These are phyloP conservation scores for Eolophus roseicapilla DNA, from an alignment of 2,113 vertebrate species.

Conservation along the genomic window DNA sequence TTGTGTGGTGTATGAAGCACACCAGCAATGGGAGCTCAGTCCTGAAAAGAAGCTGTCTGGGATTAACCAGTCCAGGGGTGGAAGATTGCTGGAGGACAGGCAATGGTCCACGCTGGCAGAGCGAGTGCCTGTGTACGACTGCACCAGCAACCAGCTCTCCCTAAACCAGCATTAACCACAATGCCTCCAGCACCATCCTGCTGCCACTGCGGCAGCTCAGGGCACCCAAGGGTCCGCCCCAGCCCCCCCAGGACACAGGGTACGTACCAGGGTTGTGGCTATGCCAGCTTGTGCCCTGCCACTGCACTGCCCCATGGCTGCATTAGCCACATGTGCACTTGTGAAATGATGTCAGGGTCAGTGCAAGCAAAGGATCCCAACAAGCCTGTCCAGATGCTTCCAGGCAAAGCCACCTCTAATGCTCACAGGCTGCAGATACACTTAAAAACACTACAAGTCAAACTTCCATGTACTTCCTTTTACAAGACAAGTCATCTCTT, in stretches of 20 bases:
- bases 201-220: neutral
- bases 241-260: rapidly evolving
- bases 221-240: neutral
- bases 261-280: neutral
- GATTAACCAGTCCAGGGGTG: neutral
- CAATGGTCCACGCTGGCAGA: neutral
- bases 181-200: neutral
- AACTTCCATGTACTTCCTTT: neutral
- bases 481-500: neutral
- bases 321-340: neutral
- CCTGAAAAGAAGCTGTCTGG: neutral
- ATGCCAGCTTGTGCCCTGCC: neutral
- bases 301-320: neutral
- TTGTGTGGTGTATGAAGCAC: rapidly evolving
- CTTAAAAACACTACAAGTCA: neutral
- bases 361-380: neutral
- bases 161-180: neutral
- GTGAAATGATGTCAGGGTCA: neutral
- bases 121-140: neutral
- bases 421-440: neutral
- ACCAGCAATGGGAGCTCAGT: neutral
- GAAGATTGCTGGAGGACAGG: neutral
- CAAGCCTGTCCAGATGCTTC: neutral
- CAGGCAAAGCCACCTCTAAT: neutral
- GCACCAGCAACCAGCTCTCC: neutral